Conservation (phyloP, 2,113 vertebrate genomes). For the Microtus pennsylvanicus region DNA sequence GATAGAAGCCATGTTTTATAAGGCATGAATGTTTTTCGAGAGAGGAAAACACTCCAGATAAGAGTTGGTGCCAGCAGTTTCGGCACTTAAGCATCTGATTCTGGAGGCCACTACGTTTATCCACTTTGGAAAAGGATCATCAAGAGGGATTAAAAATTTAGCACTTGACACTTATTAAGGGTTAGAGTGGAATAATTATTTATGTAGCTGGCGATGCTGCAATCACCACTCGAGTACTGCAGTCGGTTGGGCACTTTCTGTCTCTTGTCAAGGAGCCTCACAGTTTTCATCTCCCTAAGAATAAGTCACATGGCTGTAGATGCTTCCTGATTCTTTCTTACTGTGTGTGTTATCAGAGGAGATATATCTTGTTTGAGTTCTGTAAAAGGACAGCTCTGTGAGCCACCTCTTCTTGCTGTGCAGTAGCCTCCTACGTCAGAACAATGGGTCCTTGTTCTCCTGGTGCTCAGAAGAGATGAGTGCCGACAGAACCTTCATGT, state of each 20-base stretch:
- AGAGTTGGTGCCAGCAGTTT: background rate
- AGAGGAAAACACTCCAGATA: conserved; percentile 13
- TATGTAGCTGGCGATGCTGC: conserved; percentile 16
- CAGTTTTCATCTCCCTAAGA: conserved; percentile 30
- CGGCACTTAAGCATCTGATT: conserved; percentile 45
- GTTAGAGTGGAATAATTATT: conserved; percentile 63
- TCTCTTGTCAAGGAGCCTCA: background rate
- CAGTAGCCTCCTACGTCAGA: background rate
- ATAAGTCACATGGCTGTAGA: background rate
- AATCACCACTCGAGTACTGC: background rate
- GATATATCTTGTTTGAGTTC: background rate
- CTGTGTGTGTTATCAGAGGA: conserved; percentile 17
- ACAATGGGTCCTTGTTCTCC: background rate
- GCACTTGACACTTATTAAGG: conserved; percentile 64
- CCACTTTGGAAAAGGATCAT: conserved; percentile 68
- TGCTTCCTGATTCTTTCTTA: background rate
- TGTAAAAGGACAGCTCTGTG: background rate
- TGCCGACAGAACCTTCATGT: background rate
- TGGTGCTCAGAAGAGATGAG: background rate
- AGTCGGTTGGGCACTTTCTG: background rate
- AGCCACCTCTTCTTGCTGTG: background rate
- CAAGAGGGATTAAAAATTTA: conserved; percentile 65
- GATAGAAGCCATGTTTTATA: background rate
- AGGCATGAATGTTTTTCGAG: background rate
- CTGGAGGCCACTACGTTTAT: conserved; percentile 54